These are phyloP conservation scores for Taxidea taxus DNA, from an alignment of 2,113 vertebrate genomes.

Conservation along the genomic window DNA sequence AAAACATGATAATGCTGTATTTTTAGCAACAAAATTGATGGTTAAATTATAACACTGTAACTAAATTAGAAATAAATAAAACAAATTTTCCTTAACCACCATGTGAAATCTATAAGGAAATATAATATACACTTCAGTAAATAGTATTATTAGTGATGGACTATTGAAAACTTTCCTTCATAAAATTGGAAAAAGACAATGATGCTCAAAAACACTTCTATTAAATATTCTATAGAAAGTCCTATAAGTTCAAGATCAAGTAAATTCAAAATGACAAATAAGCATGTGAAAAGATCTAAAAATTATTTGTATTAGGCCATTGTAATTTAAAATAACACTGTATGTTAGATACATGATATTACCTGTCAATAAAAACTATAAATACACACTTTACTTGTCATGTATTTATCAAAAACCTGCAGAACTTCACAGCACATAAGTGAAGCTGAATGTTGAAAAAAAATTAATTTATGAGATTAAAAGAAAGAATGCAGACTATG, in stretches of 20 bases:
- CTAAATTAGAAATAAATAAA: neutral
- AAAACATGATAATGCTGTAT: neutral
- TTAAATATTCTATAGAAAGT: neutral
- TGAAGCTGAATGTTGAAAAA: neutral
- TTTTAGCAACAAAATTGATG: neutral
- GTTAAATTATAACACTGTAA: neutral
- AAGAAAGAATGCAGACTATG: neutral
- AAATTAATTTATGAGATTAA: neutral
- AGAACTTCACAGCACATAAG: neutral
- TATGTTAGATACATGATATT: neutral
- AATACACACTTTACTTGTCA: no score
- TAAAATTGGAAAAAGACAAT: neutral
- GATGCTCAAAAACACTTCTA: neutral
- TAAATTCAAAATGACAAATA: neutral
- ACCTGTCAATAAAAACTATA: no score
- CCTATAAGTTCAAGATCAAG: neutral
- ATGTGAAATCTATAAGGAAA: neutral
- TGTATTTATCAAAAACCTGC: neutral
- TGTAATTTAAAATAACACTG: neutral
- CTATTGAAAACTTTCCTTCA: neutral
- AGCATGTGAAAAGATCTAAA: neutral
- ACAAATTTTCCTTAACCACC: neutral
- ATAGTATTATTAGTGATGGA: neutral
- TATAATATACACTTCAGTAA: neutral
- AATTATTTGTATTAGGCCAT: neutral